Percentiles rank a stretch among this genome's conserved stretches.
These are phyloP conservation scores for Pachyseris speciosa DNA, from an alignment of 64 coral and sea anemone species.

Conservation along the genomic window DNA sequence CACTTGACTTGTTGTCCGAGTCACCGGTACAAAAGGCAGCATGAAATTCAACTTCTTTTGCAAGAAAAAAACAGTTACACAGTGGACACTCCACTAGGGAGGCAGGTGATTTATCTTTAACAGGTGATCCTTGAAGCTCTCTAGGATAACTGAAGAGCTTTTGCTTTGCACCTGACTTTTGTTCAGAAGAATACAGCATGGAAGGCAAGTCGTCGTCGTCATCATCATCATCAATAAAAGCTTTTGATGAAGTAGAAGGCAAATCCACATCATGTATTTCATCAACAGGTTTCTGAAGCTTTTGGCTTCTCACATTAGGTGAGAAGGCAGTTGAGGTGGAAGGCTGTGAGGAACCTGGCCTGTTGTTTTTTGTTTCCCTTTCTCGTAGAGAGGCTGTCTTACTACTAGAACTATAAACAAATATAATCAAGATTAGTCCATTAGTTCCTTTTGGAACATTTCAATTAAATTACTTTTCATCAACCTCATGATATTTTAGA, in stretches of 20 bases:
- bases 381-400: neutral
- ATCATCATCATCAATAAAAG: neutral
- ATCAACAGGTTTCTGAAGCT: no score
- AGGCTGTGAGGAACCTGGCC: neutral
- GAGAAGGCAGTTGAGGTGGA: neutral
- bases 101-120: neutral
- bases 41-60: constrained; percentile 49
- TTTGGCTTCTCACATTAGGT: neutral
- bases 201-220: constrained; percentile 19
- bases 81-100: constrained; percentile 77
- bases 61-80: constrained; percentile 54
- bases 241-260: neutral
- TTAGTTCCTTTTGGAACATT: no score
- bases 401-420: neutral
- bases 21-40: constrained; percentile 69
- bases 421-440: neutral
- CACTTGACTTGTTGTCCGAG: neutral
- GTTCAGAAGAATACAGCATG: neutral
- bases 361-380: neutral
- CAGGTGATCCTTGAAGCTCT: neutral
- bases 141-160: neutral
- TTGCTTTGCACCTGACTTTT: neutral
- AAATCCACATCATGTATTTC: neutral
- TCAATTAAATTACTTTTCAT: no score
- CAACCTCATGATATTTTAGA: no score